phyloP scores from a whole-genome alignment of 35 echinoderm and acorn worm genomes.

The Acanthaster planci region DNA sequence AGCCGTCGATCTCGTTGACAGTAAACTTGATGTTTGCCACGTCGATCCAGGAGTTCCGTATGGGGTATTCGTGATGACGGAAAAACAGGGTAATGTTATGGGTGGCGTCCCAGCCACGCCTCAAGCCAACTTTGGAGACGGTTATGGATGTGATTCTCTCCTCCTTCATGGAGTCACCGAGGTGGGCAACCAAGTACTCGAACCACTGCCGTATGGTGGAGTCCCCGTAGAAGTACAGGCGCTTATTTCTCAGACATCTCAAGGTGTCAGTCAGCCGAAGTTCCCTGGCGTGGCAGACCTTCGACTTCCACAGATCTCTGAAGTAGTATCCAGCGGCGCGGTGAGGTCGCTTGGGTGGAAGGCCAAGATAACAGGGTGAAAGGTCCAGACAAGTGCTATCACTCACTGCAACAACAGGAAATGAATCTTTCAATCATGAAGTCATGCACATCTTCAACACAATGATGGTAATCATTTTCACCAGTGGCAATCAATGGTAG shows the following conservation, averaged over 20 bases:
- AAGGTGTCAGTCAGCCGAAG: background rate
- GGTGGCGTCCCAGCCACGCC: background rate
- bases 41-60: conserved; percentile 27
- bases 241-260: conserved; percentile 12
- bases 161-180: conserved; percentile 31
- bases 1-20: conserved; percentile 31
- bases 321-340: conserved; percentile 30
- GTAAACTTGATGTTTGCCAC: conserved; percentile 19
- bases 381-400: background rate
- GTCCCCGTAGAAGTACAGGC: conserved; percentile 37
- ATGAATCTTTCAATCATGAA: too few relatives aligned
- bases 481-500: too few relatives aligned
- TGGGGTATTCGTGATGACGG: conserved; percentile 37
- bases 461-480: too few relatives aligned
- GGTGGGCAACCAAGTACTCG: background rate
- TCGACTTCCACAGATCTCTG: conserved; percentile 25
- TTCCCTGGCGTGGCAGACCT: background rate
- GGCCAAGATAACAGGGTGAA: background rate
- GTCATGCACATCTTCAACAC: too few relatives aligned
- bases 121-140: background rate
- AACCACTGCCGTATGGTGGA: conserved; percentile 50
- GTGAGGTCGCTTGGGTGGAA: conserved; percentile 12
- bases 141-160: background rate
- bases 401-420: too few relatives aligned
- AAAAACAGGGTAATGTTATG: conserved; percentile 10